Conservation (phyloP, 2,113 vertebrate genomes). For the Seriola quinqueradiata region DNA sequence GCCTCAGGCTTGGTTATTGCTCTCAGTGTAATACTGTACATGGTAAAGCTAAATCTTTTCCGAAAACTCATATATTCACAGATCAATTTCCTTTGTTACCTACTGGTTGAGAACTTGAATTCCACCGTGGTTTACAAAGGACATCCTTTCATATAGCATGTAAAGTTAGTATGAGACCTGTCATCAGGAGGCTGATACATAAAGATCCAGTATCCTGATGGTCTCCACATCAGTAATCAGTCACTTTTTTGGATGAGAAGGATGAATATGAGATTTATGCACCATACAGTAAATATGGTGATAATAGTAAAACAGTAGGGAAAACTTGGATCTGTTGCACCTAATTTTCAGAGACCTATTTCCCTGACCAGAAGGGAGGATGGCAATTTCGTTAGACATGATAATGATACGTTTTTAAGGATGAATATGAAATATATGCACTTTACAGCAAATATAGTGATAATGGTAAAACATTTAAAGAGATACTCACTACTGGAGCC, state of each 20-base stretch:
- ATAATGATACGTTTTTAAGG: too few species aligned
- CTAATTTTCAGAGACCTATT: too few species aligned
- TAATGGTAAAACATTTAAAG: too few species aligned
- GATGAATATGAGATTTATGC: neutral
- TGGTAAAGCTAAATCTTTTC: neutral
- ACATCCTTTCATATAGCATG: neutral
- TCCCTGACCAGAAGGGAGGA: too few species aligned
- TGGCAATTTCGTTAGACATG: too few species aligned
- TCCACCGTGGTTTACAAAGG: neutral
- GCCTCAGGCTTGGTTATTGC: too few species aligned
- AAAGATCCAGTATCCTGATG: neutral
- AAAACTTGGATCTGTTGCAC: too few species aligned
- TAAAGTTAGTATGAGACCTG: neutral
- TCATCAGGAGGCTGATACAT: constrained; percentile 1
- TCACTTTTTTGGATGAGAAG: neutral
- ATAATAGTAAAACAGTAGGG: neutral
- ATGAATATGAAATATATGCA: neutral
- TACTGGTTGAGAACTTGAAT: neutral
- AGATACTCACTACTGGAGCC: neutral
- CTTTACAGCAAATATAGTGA: neutral
- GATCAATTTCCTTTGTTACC: neutral
- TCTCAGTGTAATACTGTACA: neutral
- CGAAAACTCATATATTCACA: neutral
- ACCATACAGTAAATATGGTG: neutral
- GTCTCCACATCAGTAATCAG: neutral